These are phyloP conservation scores for Manacus vitellinus DNA, from an alignment of 2,113 vertebrate genomes.

Conservation along the genomic window DNA sequence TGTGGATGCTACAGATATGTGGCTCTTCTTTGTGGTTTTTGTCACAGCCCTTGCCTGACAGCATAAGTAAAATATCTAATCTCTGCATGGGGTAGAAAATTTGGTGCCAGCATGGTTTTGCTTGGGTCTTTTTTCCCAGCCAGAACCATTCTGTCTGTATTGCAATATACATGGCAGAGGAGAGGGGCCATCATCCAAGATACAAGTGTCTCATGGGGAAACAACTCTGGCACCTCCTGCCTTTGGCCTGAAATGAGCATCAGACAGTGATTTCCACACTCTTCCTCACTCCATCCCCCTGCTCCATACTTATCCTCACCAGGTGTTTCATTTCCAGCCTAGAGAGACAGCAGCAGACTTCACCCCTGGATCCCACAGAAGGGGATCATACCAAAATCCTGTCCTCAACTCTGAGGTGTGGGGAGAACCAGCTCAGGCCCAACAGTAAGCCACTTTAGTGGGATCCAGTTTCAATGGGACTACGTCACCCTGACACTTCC, in stretches of 20 bases:
- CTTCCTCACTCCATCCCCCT: neutral
- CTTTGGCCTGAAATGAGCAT: neutral
- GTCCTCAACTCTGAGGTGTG: neutral
- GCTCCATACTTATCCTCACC: neutral
- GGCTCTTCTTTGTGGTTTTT: neutral
- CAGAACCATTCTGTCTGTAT: neutral
- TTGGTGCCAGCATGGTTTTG: neutral
- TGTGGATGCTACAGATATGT: neutral
- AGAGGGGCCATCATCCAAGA: neutral
- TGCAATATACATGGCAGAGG: neutral
- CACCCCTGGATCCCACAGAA: neutral
- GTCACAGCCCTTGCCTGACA: neutral
- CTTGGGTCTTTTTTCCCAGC: neutral
- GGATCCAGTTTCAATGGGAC: neutral
- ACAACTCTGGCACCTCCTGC: neutral
- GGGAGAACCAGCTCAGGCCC: conserved; percentile 50
- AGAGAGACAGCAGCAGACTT: neutral
- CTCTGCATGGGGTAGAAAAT: neutral
- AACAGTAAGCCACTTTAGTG: conserved; percentile 20
- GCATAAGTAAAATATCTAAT: neutral
- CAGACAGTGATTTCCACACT: neutral
- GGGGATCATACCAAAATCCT: neutral
- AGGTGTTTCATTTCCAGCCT: neutral
- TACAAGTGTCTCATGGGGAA: neutral
- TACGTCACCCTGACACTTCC: neutral